Evolutionary conservation across 2,888 invertebrate genomes (phyloP), one percentile per base, ranked within the genome.

Genomic region (Pseudeuparius sepicola): DNA sequence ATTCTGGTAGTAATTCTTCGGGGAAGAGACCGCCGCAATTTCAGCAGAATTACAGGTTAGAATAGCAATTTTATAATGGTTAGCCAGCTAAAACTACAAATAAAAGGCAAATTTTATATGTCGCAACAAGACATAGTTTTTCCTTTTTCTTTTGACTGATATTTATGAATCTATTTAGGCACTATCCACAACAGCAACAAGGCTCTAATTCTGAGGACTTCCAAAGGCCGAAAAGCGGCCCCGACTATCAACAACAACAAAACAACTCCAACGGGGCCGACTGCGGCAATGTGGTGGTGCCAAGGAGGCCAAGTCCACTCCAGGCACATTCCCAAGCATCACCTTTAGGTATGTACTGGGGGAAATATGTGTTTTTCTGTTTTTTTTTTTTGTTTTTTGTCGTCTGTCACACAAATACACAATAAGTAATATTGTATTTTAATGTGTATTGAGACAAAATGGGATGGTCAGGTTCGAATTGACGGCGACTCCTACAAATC

Each of bases 251-350:
- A 24, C n/a, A n/a, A n/a, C n/a, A n/a, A n/a, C n/a, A n/a, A n/a
- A 31, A 16, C 5, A 43, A 45, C 36, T 51, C 56, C 3, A 60
- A 60, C 37, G 60, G 60, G 13, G 65, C 62, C 37, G 79, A 79
- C 49, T 78, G 78, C 59, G 64, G 69, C 50, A 63, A 62, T 3
- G 76, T 73, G 23, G 77, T 73, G 25, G 72, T 74, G 13, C 75
- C 78, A 3, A 66, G 80, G 48, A 65, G 80, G 48, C 78, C 76
- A 17, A 81, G 81, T 60, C 81, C 68, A 42, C 64, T 67, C 56
- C 79, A 72, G 55, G 71, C 74, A 6, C 76, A 78, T 50, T 76
- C 81, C 7, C 79, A 80, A 55, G 75, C 78, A 20, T 80, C 80
- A 38, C 81, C 81, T 2, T 54, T 81, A 32, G 52, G 46, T 46